These are phyloP conservation scores for Sarcophaga carnaria DNA, from an alignment of 2,888 invertebrate genomes.

Conservation along the genomic window DNA sequence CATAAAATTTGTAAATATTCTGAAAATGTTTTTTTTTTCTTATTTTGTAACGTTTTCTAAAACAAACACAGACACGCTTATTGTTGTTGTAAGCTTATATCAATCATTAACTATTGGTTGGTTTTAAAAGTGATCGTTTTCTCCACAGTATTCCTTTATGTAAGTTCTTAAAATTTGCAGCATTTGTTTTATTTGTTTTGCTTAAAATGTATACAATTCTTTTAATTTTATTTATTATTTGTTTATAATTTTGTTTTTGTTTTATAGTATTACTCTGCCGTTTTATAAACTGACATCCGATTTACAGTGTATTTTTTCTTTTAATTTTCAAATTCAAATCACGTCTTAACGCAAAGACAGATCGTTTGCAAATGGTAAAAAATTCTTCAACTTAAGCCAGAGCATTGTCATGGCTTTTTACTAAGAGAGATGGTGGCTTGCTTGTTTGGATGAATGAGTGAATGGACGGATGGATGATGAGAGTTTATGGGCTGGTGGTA, in stretches of 20 bases:
- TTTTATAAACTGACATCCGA: conserved; percentile 30
- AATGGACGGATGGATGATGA: not conserved
- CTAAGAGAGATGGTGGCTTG: not conserved
- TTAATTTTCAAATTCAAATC: conserved; percentile 43
- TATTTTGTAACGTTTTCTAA: conserved; percentile 44
- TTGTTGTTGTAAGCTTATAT: not conserved
- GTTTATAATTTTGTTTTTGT: conserved; percentile 28
- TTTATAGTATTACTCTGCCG: not conserved
- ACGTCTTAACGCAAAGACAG: conserved; percentile 43
- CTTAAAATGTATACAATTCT: conserved; percentile 5
- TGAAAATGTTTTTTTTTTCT: not conserved
- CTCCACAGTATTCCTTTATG: not conserved
- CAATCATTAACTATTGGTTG: conserved; percentile 35
- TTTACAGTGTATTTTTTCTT: not conserved
- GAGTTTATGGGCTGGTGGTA: not conserved
- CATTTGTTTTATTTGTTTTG: conserved; percentile 23
- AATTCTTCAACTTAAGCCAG: conserved; percentile 13
- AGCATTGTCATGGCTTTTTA: conserved; percentile 35
- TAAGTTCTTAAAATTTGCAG: conserved; percentile 32
- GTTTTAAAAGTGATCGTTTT: conserved; percentile 3
- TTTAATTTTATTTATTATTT: conserved; percentile 21
- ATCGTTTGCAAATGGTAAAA: conserved; percentile 31
- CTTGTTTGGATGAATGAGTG: not conserved
- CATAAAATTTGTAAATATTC: conserved; percentile 15
- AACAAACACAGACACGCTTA: not conserved